These are phyloP conservation scores for Hydractinia symbiolongicarpus DNA, from an alignment of 30 jellyfish, hydroid and myxozoan species.

Conservation along the genomic window DNA sequence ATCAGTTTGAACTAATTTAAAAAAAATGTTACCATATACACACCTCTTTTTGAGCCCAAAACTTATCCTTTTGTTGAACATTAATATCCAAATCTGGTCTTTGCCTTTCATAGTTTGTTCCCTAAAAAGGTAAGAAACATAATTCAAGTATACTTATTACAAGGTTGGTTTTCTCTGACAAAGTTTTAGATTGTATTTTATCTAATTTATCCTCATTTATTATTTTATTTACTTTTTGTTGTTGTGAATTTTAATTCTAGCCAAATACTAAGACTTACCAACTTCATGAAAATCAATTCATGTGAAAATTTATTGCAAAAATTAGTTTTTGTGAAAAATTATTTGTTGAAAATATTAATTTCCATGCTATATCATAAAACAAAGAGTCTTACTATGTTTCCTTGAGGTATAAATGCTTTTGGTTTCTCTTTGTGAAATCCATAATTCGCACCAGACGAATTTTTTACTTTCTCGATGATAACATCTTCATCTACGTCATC, in stretches of 20 bases:
- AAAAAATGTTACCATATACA: not conserved
- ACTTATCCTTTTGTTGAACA: conserved; percentile 38
- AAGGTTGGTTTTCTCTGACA: too few relatives aligned
- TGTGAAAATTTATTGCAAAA: too few relatives aligned
- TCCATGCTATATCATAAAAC: not conserved
- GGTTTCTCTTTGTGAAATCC: conserved; percentile 90
- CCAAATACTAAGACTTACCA: too few relatives aligned
- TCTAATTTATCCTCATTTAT: too few relatives aligned
- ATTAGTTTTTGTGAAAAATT: not conserved
- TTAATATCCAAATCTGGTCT: conserved; percentile 65
- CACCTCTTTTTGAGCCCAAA: conserved; percentile 91
- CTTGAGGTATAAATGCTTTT: conserved; percentile 62
- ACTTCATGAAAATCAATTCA: too few relatives aligned
- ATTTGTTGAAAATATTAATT: not conserved
- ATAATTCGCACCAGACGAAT: conserved; percentile 91
- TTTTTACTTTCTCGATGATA: conserved; percentile 72
- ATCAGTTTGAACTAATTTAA: too few relatives aligned
- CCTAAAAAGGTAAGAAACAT: conserved; percentile 28
- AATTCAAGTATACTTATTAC: not conserved
- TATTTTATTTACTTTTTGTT: too few relatives aligned
- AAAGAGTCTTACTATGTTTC: conserved; percentile 52
- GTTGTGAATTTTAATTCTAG: too few relatives aligned
- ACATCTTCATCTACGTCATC: conserved; percentile 76
- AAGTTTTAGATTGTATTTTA: too few relatives aligned
- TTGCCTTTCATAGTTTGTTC: conserved; percentile 65